Conservation (phyloP, 2,888 invertebrate species). For the Pachycephus smyrnensis region DNA sequence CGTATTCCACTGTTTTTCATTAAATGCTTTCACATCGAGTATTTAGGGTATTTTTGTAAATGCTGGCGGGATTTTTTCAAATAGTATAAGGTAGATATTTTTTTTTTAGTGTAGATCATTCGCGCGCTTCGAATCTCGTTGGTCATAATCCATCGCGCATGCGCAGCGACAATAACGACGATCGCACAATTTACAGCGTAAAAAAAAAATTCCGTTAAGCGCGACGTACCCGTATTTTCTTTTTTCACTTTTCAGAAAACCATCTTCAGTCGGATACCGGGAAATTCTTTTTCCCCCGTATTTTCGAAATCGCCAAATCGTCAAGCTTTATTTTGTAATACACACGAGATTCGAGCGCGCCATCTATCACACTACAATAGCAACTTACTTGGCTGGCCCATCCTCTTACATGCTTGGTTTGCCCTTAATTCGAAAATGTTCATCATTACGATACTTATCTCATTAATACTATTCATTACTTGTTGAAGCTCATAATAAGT, state of each 20-base stretch:
- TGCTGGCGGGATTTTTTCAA: constrained; percentile 2
- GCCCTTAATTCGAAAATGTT: constrained; percentile 19
- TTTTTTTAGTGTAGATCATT: not conserved
- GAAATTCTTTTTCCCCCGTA: not conserved
- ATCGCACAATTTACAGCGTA: not conserved
- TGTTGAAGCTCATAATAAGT: constrained; percentile 66
- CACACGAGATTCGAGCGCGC: constrained; percentile 5
- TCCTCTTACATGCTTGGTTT: constrained; percentile 16
- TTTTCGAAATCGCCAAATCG: not conserved
- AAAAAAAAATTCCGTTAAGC: too few relatives aligned
- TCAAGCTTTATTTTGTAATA: not conserved
- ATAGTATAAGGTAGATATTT: constrained; percentile 9
- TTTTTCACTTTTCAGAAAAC: not conserved
- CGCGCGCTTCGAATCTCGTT: constrained; percentile 1
- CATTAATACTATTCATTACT: constrained; percentile 64
- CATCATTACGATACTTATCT: constrained; percentile 31
- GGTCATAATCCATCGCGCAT: not conserved
- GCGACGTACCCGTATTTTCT: not conserved
- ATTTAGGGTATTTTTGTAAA: constrained; percentile 7
- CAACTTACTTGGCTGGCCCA: constrained; percentile 11
- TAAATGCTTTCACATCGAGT: constrained; percentile 5
- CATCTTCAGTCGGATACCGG: too few relatives aligned
- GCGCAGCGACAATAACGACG: not conserved
- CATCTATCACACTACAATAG: constrained; percentile 10
- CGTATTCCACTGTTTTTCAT: constrained; percentile 29